Percentiles rank a stretch among this genome's conserved stretches.
Evolutionary conservation across 2,888 invertebrate genomes (phyloP).

Genomic region (Eupithecia subfuscata): DNA sequence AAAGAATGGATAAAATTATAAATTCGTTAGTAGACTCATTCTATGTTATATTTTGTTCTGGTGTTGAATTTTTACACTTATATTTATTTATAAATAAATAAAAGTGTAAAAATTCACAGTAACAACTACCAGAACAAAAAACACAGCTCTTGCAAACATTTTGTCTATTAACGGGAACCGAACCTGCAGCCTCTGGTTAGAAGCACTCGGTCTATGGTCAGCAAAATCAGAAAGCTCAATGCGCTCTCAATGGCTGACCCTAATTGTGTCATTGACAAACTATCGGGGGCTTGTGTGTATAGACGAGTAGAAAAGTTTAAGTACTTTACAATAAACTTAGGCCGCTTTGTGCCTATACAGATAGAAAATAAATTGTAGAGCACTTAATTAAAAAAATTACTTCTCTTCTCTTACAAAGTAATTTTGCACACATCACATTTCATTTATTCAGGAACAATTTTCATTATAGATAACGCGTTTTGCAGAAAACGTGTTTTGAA

Average conservation of each 20-base stretch:
- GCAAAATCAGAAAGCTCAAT: conserved; percentile 29
- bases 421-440: too few relatives aligned
- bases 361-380: background rate
- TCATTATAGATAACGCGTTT: too few relatives aligned
- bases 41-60: too few relatives aligned
- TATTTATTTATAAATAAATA: too few relatives aligned
- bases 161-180: background rate
- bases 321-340: background rate
- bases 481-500: too few relatives aligned
- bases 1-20: too few relatives aligned
- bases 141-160: background rate
- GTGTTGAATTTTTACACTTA: too few relatives aligned
- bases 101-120: background rate
- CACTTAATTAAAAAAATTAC: background rate
- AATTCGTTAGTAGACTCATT: too few relatives aligned
- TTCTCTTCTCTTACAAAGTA: too few relatives aligned
- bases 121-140: background rate
- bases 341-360: background rate
- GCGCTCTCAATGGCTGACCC: conserved; percentile 53
- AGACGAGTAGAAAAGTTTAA: conserved; percentile 15
- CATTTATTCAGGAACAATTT: too few relatives aligned
- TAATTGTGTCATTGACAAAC: conserved; percentile 58
- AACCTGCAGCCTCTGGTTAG: background rate
- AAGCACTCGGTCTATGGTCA: conserved; percentile 20
- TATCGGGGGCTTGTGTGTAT: conserved; percentile 41